Conservation (phyloP, 2,888 invertebrate genomes). For the Campopleginae sp. region DNA sequence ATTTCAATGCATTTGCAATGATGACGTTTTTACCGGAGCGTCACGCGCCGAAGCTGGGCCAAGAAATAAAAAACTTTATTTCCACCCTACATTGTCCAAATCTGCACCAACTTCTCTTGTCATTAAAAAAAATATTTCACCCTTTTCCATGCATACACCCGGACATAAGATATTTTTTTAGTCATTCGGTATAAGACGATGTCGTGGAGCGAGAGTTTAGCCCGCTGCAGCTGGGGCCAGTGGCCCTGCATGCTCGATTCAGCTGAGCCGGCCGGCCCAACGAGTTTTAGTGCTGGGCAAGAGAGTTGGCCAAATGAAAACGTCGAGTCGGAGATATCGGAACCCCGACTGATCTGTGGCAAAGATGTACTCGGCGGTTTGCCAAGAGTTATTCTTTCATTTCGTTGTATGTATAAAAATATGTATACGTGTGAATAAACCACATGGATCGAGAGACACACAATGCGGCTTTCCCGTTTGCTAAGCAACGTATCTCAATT, state of each 20-base stretch:
- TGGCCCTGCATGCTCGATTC: conserved; percentile 53
- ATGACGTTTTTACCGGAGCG: background rate
- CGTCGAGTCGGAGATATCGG: conserved; percentile 38
- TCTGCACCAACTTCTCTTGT: background rate
- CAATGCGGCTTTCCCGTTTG: conserved; percentile 29
- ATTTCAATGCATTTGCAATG: background rate
- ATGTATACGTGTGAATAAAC: background rate
- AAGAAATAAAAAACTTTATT: background rate
- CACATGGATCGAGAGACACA: conserved; percentile 17
- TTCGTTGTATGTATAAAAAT: conserved; percentile 1
- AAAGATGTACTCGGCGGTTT: conserved; percentile 36
- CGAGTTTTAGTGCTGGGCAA: conserved; percentile 44
- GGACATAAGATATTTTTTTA: background rate
- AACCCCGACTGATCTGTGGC: conserved; percentile 42
- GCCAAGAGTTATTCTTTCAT: conserved; percentile 56
- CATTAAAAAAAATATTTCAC: background rate
- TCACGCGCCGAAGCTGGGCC: background rate
- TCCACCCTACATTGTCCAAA: background rate
- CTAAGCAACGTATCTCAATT: background rate
- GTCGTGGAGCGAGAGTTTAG: background rate
- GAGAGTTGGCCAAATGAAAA: conserved; percentile 24
- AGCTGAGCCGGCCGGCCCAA: conserved; percentile 29
- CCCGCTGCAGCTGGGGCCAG: conserved; percentile 21
- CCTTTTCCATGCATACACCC: background rate
- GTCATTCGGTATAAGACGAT: conserved; percentile 7